Evolutionary conservation across 1,140 invertebrate species (phyloP), one percentile per base, ranked within the genome.

Genomic region (Aculops lycopersici): DNA sequence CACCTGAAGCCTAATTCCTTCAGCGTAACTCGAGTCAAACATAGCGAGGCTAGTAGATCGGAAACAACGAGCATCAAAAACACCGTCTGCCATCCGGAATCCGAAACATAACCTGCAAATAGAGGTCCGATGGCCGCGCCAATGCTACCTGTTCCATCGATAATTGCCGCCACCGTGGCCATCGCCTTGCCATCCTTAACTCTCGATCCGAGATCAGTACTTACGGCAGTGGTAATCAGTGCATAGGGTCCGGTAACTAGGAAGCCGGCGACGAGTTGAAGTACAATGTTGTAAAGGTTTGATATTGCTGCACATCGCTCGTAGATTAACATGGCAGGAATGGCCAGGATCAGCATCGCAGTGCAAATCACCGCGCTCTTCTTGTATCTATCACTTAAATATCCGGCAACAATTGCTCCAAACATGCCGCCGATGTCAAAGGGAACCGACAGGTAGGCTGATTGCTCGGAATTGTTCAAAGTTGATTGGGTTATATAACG

Each of bases 91-190:
- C 42, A 43, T 4, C 35, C 39, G 13, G 13, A 17, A 2, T 42
- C 13, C 17, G 41, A 39, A 3, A 44, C 43, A 16, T 41, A 39
- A 12, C 78, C 80, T 2, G 80, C 79, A 35, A 88, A 49, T 43
- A 84, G 55, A 1, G 83, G 81, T 2, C 81, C 81, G 21, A 90
- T 62, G 0, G 81, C 81, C 41, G 83, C 81, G 39, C 77, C 76
- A 71, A 86, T 72, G 40, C 77, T 83, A 1, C 83, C 83, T 4
- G 81, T 90, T 24, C 83, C 84, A 59, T 92, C 84, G 41, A 94
- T 90, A 47, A 94, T 86, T 4, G 83, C 77, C n/a, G 83, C 81
- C 1, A 94, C 83, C 1, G 83, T 90, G 4, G 83, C 80, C 38
- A 92, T 55, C 12, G 83, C 83, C 55, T 73, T 77, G 0, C 76